These are phyloP conservation scores for Picathartes gymnocephalus DNA, from an alignment of 2,113 vertebrate genomes.

Conservation along the genomic window DNA sequence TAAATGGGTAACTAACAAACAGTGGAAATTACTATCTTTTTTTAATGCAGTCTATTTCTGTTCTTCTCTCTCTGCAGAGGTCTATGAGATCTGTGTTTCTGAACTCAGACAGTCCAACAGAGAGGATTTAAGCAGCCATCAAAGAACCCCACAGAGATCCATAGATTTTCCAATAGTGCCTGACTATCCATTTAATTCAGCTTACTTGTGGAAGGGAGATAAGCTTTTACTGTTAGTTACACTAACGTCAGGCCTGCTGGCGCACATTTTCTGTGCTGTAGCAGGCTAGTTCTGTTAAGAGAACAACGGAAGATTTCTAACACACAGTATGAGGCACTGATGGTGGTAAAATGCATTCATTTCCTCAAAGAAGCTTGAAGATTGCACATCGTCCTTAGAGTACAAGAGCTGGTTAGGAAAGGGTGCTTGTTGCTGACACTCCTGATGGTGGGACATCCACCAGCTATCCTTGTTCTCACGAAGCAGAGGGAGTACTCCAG, in stretches of 20 bases:
- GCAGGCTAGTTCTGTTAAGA: neutral
- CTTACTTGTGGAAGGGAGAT: neutral
- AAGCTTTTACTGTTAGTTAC: neutral
- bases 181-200: neutral
- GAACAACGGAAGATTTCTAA: neutral
- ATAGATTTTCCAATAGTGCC: neutral
- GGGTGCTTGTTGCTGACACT: neutral
- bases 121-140: neutral
- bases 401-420: neutral
- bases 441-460: neutral
- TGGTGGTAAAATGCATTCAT: neutral
- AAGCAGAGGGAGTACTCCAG: neutral
- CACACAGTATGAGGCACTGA: neutral
- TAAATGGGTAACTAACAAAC: neutral
- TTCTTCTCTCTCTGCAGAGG: neutral
- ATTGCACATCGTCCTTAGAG: neutral
- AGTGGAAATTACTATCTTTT: neutral
- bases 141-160: neutral
- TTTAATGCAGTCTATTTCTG: neutral
- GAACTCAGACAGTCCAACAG: neutral
- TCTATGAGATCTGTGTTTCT: neutral
- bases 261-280: neutral
- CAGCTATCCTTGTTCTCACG: neutral
- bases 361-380: neutral
- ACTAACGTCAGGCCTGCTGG: neutral